Percentiles rank a stretch among this genome's conserved stretches.
Conservation (phyloP, 1,140 invertebrate genomes). For the Temnothorax curvispinosus region DNA sequence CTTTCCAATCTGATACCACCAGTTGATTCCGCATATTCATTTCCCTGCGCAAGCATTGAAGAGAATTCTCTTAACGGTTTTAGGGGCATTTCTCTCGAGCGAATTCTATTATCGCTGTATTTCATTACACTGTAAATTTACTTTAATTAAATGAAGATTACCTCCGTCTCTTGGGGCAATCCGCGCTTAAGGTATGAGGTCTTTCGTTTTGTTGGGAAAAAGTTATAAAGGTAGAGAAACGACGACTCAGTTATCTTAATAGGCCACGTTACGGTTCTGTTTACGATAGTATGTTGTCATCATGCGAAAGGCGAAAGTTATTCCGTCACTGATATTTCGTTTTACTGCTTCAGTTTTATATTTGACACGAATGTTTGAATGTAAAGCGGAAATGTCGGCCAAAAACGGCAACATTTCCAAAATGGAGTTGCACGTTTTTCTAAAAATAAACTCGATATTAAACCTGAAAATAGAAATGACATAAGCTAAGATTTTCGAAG, state of each 20-base stretch:
- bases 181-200: slow-evolving; percentile 24
- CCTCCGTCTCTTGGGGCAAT: slow-evolving; percentile 30
- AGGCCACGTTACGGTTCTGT: slow-evolving; percentile 29
- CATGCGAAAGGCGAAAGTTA: slow-evolving; percentile 19
- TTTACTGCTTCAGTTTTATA: slow-evolving; percentile 20
- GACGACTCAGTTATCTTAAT: slow-evolving; percentile 44
- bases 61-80: slow-evolving; percentile 49
- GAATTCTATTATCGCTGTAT: slow-evolving; percentile 53
- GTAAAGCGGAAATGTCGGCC: background rate
- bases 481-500: background rate
- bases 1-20: slow-evolving; percentile 37
- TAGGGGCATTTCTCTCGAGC: slow-evolving; percentile 27
- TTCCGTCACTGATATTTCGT: slow-evolving; percentile 13
- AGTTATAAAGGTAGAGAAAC: slow-evolving; percentile 53
- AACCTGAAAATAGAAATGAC: background rate
- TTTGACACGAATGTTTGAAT: background rate
- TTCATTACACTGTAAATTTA: slow-evolving; percentile 55
- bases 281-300: slow-evolving; percentile 28
- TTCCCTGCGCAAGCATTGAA: slow-evolving; percentile 27
- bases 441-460: background rate
- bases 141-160: slow-evolving; percentile 66
- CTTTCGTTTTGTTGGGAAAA: slow-evolving; percentile 40
- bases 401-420: background rate
- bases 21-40: slow-evolving; percentile 50
- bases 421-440: background rate